Evolutionary conservation across 2,113 vertebrate species (phyloP), one percentile per base, ranked within the genome.

Genomic region (Oncorhynchus keta): DNA sequence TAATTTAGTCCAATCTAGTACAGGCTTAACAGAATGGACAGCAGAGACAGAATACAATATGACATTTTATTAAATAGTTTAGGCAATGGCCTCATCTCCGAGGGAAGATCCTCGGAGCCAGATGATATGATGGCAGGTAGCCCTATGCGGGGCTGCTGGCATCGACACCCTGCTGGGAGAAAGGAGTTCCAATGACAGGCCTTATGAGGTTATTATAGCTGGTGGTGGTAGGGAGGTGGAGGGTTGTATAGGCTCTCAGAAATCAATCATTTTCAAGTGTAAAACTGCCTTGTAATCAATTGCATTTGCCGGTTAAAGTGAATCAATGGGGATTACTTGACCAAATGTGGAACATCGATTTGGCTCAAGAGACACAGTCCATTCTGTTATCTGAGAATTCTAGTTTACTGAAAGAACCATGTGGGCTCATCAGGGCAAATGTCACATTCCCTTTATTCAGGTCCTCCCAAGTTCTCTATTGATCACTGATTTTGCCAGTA

Each of bases 261-360:
- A 75, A 75, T 75, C 74, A 68, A 75, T 75, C 0, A 49, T 32
- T 55, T 49, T 24, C 22, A 55, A 20, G 74, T 68, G 74, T 51
- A 75, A 75, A 75, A 75, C 65, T 65, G 26, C 74, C 65, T 32
- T 12, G 74, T 66, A 68, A 75, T 75, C 74, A 55, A 75, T 68
- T 65, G 59, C n/a, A 55, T 66, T 68, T 32, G 67, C 65, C 20
- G 62, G 65, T 74, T 74, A n/a, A 18, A 51, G 62, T 4, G 62
- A n/a, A 68, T 75, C 74, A 28, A 75, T 68, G 22, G 64, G 49
- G 74, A 75, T 75, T 68, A 68, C 74, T 75, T 75, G 62, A 68
- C 48, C 49, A 66, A 64, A 45, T 67, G 64, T 55, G 5, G 65
- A 11, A 20, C 49, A 68, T 75, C 30, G 39, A 75, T 75, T 20